Evolutionary conservation across 2,113 vertebrate genomes (phyloP), one percentile per base, ranked within the genome.

Genomic region (Nothobranchius kuhntae): DNA sequence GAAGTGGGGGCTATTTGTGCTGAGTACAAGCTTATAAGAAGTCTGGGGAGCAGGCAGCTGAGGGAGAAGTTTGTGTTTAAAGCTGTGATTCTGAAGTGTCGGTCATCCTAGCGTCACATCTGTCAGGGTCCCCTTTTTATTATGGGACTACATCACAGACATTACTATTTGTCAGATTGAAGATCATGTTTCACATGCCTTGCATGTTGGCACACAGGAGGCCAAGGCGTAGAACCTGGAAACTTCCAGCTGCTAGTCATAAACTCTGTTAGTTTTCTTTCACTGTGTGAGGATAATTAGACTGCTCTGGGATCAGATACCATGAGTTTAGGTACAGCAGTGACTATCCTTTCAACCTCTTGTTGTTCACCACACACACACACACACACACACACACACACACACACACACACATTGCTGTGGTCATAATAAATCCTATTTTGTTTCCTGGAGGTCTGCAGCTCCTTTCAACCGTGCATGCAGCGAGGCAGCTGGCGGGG

Each of bases 401-500:
- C 44, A 44, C 30, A 40, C 45, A 52, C 44, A 44, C 63, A 67
- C 42, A 46, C 48, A 76, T 86, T 77, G 70, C 81, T 1, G 51
- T 52, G 36, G 55, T 65, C 53, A 2, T 42, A 61, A 73, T 48
- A 58, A 61, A 61, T 65, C 44, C 56, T 66, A 21, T 61, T 66
- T 66, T 61, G 44, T 73, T 65, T 66, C 45, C 53, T 50, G 15
- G 56, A 66, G 63, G 52, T 55, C 42, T 48, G 45, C 38, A 17
- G 55, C 71, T 48, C 58, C 66, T 81, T 67, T 81, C 60, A 53
- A 71, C 50, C 46, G 13, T 21, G 47, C 47, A 9, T 54, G 30
- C 72, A 70, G 58, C n/a, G 48, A 76, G 65, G 80, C 88, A 83
- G 82, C 85, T 89, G 86, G 72, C 79, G 14, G 73, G 50, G 70